Evolutionary conservation across 2,797 vertebrate genomes (phyloP), one percentile per base, ranked within the genome.

Genomic region (Acanthiza pusilla): DNA sequence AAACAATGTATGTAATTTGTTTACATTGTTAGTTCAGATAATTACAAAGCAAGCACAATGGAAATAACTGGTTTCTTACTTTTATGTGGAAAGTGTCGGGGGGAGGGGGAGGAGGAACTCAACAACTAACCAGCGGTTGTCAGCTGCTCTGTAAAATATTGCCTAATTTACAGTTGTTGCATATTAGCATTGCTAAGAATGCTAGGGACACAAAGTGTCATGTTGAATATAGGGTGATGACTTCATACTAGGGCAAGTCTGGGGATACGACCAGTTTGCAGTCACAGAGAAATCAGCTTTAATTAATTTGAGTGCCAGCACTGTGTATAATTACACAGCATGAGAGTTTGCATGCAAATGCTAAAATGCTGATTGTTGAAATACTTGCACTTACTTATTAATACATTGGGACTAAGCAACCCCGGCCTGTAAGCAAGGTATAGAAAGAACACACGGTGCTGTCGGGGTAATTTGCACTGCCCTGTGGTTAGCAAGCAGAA

Each of bases 291-390:
- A 97, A 98, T 98, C 98, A 97, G 80, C 98, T 98, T 98, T 98
- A 98, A 98, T 98, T 99, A 98, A 98, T 98, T 98, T 98, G 98
- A 98, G 98, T 98, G 98, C 98, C 98, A 98, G 98, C 97, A 97
- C 98, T 98, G 97, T 97, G 97, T 98, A 97, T 99, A 98, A 99
- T 99, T 98, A 98, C 98, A 97, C 98, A 95, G 97, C 98, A 94
- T 97, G 98, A 98, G 97, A 97, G 97, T 97, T 98, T 97, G 97
- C 97, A 98, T 98, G 98, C 97, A 98, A 98, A 98, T 98, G 94
- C 94, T 88, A 96, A 98, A 98, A 97, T 96, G 98, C 97, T 98
- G 98, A 98, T 98, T 97, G 98, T 98, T 97, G 97, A 98, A 97
- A 98, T 98, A 96, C 96, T 98, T 96, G 97, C 91, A 91, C 96